Percentiles rank a stretch among this genome's conserved stretches.
Conservation (phyloP, 2,113 vertebrate species). For the Oplegnathus fasciatus region DNA sequence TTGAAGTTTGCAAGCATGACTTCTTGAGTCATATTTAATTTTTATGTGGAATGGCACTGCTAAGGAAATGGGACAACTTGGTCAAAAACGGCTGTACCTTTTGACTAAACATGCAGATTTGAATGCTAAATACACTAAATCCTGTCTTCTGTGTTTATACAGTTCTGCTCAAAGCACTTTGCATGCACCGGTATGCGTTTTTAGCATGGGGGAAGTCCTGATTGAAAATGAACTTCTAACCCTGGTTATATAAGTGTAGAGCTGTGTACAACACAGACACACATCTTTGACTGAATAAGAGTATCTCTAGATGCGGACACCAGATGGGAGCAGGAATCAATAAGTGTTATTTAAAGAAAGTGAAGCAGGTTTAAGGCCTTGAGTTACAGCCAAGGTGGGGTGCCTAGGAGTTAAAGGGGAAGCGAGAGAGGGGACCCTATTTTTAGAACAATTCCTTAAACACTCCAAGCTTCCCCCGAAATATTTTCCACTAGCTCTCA, state of each 20-base stretch:
- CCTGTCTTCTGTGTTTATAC: slow-evolving; percentile 4
- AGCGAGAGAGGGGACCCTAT: slow-evolving; percentile 57
- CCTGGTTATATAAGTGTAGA: background rate
- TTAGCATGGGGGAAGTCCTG: background rate
- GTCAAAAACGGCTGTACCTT: slow-evolving; percentile 11
- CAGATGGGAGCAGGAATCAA: slow-evolving; percentile 46
- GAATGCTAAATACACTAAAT: slow-evolving; percentile 27
- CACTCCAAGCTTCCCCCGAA: slow-evolving; percentile 70
- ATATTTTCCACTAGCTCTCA: slow-evolving; percentile 75
- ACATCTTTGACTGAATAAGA: background rate
- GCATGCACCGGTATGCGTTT: background rate
- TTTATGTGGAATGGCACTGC: slow-evolving; percentile 52
- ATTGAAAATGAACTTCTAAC: slow-evolving; percentile 22
- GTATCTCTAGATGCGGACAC: slow-evolving; percentile 4
- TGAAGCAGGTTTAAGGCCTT: slow-evolving; percentile 64
- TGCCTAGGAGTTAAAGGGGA: slow-evolving; percentile 63
- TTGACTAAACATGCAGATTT: slow-evolving; percentile 13
- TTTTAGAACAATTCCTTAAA: slow-evolving; percentile 82
- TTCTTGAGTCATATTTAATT: slow-evolving; percentile 57
- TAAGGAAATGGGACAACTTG: slow-evolving; percentile 32
- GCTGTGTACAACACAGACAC: background rate
- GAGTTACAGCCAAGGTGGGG: slow-evolving; percentile 70
- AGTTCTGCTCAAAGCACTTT: background rate
- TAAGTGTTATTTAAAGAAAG: slow-evolving; percentile 71
- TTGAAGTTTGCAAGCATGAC: slow-evolving; percentile 38